These are phyloP conservation scores for Bufotes viridis DNA, from an alignment of 2,797 vertebrate species.

Conservation along the genomic window DNA sequence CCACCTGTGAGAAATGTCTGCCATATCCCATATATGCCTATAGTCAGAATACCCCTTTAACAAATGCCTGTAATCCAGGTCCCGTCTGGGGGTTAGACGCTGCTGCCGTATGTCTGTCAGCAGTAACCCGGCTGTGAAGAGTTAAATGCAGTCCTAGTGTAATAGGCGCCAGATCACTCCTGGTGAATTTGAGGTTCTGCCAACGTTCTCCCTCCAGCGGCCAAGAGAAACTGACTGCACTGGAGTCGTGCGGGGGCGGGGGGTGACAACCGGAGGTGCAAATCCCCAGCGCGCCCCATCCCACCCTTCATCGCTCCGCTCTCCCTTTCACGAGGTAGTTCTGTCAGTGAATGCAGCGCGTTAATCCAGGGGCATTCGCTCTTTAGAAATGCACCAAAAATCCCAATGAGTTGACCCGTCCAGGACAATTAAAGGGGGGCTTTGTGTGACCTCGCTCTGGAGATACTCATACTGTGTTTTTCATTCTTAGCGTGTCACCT, in stretches of 20 bases:
- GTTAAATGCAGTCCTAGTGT: slow-evolving; percentile 5
- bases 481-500: slow-evolving; percentile 87
- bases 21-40: too few species aligned
- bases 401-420: too few species aligned
- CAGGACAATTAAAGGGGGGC: too few species aligned
- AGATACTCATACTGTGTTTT: not conserved
- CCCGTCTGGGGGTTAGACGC: not conserved
- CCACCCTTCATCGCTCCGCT: not conserved
- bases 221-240: slow-evolving; percentile 6
- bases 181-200: slow-evolving; percentile 9
- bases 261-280: not conserved
- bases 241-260: not conserved
- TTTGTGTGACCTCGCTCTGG: too few species aligned
- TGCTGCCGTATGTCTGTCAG: not conserved
- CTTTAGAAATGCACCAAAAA: too few species aligned
- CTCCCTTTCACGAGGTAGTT: not conserved
- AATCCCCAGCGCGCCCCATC: not conserved
- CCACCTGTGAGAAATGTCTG: too few species aligned
- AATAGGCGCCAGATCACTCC: slow-evolving; percentile 25
- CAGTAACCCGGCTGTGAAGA: not conserved
- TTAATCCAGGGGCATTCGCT: not conserved
- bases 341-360: not conserved
- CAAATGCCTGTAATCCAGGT: not conserved
- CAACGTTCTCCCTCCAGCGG: slow-evolving; percentile 15
- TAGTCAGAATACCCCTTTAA: too few species aligned